Conservation (phyloP, 2,113 vertebrate species). For the Galbula dea region DNA sequence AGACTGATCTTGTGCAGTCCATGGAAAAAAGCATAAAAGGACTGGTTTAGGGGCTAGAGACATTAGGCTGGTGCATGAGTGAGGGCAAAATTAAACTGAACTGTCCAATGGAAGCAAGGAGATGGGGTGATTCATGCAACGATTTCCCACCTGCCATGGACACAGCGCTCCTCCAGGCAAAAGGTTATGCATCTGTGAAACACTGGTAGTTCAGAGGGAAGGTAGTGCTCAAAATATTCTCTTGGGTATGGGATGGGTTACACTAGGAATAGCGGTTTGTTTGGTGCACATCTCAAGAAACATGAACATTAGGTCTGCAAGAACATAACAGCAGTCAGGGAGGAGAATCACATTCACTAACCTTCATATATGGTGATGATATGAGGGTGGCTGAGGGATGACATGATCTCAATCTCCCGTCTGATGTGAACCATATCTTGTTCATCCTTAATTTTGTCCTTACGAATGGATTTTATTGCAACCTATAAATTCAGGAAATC, state of each 20-base stretch:
- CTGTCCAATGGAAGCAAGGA: neutral
- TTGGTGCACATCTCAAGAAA: conserved; percentile 32
- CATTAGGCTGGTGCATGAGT: neutral
- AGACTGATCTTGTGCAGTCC: neutral
- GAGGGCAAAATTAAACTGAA: neutral
- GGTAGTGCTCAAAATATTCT: neutral
- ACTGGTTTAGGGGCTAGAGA: neutral
- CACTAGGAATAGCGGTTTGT: neutral
- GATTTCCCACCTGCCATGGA: neutral
- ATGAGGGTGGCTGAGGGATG: conserved; percentile 95
- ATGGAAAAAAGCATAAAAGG: neutral
- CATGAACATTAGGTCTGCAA: conserved; percentile 44
- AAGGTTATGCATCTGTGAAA: neutral
- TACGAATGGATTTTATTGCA: conserved; percentile 98
- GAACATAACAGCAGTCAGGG: conserved; percentile 20
- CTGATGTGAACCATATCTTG: conserved; percentile 99
- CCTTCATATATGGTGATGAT: conserved; percentile 99
- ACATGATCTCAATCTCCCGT: conserved; percentile 99
- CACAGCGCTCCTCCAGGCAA: neutral
- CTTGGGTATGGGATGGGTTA: neutral
- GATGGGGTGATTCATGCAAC: neutral
- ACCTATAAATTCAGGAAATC: conserved; percentile 87
- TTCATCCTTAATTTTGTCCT: conserved; percentile 99
- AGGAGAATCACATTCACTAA: conserved; percentile 68
- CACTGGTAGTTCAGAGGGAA: neutral